phyloP scores from a whole-genome alignment of 2,888 invertebrate genomes.

The Steromphala cineraria region DNA sequence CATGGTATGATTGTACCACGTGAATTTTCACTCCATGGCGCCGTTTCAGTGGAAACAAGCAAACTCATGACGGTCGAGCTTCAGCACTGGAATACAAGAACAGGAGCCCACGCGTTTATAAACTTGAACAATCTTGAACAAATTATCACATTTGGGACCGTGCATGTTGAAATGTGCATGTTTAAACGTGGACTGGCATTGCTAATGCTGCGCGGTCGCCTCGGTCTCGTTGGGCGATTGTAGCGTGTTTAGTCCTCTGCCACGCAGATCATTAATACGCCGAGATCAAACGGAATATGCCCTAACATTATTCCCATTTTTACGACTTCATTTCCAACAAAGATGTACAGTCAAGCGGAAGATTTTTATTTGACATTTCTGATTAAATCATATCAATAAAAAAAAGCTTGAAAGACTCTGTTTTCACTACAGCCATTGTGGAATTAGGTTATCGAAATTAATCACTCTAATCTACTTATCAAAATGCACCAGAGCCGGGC shows the following conservation, averaged over 20 bases:
- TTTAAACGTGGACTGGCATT: too few relatives aligned
- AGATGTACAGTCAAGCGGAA: constrained; percentile 3
- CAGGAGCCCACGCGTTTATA: not conserved
- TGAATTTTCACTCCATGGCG: too few relatives aligned
- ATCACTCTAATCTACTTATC: constrained; percentile 8
- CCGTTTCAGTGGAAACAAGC: too few relatives aligned
- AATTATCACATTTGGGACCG: too few relatives aligned
- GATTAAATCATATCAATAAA: constrained; percentile 8
- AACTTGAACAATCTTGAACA: too few relatives aligned
- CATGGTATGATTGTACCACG: too few relatives aligned
- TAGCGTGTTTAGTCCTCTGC: not conserved
- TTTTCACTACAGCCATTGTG: not conserved
- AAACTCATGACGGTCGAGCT: not conserved
- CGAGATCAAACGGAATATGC: not conserved
- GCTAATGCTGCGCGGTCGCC: not conserved
- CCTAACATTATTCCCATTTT: constrained; percentile 1
- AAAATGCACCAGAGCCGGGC: not conserved
- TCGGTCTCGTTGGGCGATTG: not conserved
- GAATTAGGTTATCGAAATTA: constrained; percentile 8
- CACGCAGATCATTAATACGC: not conserved
- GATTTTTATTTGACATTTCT: constrained; percentile 6
- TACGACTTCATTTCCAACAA: not conserved
- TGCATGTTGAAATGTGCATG: too few relatives aligned
- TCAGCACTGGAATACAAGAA: not conserved
- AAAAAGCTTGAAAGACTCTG: constrained; percentile 8